Base-by-base conservation (phyloP, 1,140 invertebrate species). In the Dryas iulia region DNA sequence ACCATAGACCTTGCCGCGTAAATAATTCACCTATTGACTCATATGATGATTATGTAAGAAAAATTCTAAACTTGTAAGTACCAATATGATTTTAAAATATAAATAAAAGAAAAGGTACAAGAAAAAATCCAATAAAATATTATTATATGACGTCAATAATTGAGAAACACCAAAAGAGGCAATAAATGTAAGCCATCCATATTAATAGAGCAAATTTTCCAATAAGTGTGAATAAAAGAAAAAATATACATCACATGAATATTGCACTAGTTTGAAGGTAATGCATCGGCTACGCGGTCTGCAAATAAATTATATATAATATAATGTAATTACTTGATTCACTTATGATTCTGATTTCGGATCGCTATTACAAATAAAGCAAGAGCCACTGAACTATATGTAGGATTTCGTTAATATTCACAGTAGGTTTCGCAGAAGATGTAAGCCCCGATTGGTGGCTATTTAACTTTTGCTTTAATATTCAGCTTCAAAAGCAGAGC, bases 361-460 rank as follows among this genome's bases (percentile, higher is more conserved):
- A 62, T 18, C 52, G 23, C 58, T 73, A 62, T 76, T 62, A 69
- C 66, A 66, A 31, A 66, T 59, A 26, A 60, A 69, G 72, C 64
- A 62, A 69, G 62, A 72, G 72, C 61, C 66, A 67, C 31, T 70
- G 66, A 78, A 78, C 69, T 70, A 63, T 72, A 76, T 72, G 67
- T 78, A 73, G 76, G 71, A 66, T 74, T 71, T 74, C 57, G 64
- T 76, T 78, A 72, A 72, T 66, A 78, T 78, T 76, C 72, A 70
- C 66, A 31, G 58, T 30, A 23, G 66, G 5, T 47, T 18, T 31
- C 56, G 54, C 21, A 14, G 2, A 18, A 69, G 67, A 69, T 69
- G 26, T 64, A 59, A 64, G 60, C 18, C 35, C 21, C 26, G 47
- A 68, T 61, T 47, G 24, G 35, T 30, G 59, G 47, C 12, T 28